phyloP scores from a whole-genome alignment of 1,140 invertebrate genomes.

The Cotesia chilonis region DNA sequence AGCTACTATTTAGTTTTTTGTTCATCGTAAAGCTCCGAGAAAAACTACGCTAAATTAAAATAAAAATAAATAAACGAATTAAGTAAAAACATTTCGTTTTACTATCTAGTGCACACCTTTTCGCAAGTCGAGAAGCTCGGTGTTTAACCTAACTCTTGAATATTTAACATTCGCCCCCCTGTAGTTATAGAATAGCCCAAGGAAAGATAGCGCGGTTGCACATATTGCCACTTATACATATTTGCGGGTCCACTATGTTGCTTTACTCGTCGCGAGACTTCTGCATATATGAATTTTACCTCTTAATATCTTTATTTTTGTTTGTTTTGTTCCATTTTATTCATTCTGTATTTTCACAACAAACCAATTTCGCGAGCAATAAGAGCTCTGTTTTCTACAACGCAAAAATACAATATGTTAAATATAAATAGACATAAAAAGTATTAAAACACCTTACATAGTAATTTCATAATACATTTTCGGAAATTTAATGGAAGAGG shows the following conservation, averaged over 20 bases:
- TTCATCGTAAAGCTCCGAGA: conserved; percentile 1
- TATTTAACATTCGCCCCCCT: conserved; percentile 35
- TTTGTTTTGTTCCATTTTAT: conserved; percentile 11
- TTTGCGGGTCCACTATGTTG: conserved; percentile 5
- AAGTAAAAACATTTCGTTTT: conserved; percentile 30
- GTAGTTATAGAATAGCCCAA: conserved; percentile 30
- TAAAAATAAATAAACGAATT: not conserved
- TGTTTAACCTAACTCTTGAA: conserved; percentile 28
- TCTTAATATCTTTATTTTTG: not conserved
- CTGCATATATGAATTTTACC: conserved; percentile 19
- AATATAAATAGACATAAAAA: not conserved
- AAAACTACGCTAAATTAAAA: not conserved
- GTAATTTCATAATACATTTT: not conserved
- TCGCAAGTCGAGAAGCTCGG: not conserved
- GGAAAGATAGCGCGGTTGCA: conserved; percentile 30
- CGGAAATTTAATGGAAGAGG: not conserved
- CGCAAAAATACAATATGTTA: not conserved
- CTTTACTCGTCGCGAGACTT: conserved; percentile 7
- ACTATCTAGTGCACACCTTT: conserved; percentile 3
- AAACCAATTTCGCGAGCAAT: conserved; percentile 30
- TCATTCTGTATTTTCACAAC: conserved; percentile 8
- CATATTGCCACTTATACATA: conserved; percentile 31
- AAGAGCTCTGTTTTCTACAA: not conserved
- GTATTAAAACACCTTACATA: not conserved
- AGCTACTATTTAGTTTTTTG: no score